Evolutionary conservation across 2,797 vertebrate species (phyloP).

Genomic region (Silurus lanzhouensis): DNA sequence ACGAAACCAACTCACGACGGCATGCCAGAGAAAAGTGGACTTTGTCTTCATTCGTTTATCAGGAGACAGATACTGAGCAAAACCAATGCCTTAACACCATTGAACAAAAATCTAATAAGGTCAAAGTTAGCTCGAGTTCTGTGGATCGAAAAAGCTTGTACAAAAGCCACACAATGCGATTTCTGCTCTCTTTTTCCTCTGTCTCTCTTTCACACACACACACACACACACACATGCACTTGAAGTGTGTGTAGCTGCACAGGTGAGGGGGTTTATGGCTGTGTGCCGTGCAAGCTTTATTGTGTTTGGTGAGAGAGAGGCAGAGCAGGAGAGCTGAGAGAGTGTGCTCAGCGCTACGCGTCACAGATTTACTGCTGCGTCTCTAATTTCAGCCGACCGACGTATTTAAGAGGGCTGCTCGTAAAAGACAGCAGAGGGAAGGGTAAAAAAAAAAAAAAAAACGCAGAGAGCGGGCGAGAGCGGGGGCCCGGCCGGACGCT

Average conservation of each 20-base stretch:
- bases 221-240: slow-evolving; percentile 25
- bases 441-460: slow-evolving; percentile 42
- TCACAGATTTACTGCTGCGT: slow-evolving; percentile 70
- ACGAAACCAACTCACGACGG: slow-evolving; percentile 40
- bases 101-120: slow-evolving; percentile 23
- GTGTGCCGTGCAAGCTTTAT: slow-evolving; percentile 55
- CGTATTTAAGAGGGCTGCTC: slow-evolving; percentile 74
- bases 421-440: slow-evolving; percentile 46
- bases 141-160: slow-evolving; percentile 22
- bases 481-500: slow-evolving; percentile 71
- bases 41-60: slow-evolving; percentile 31
- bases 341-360: slow-evolving; percentile 44
- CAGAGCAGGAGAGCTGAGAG: slow-evolving; percentile 32
- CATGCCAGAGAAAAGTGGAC: slow-evolving; percentile 38
- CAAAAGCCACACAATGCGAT: slow-evolving; percentile 15
- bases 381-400: slow-evolving; percentile 72
- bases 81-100: background rate
- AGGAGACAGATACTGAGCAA: slow-evolving; percentile 25
- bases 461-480: slow-evolving; percentile 41
- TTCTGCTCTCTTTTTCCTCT: background rate
- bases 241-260: slow-evolving; percentile 34
- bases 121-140: slow-evolving; percentile 2
- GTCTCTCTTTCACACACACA: background rate
- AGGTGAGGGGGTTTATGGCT: slow-evolving; percentile 47
- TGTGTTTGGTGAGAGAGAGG: slow-evolving; percentile 61